Base-by-base conservation (phyloP, 2,797 vertebrate species). In the Anas flavirostris region DNA sequence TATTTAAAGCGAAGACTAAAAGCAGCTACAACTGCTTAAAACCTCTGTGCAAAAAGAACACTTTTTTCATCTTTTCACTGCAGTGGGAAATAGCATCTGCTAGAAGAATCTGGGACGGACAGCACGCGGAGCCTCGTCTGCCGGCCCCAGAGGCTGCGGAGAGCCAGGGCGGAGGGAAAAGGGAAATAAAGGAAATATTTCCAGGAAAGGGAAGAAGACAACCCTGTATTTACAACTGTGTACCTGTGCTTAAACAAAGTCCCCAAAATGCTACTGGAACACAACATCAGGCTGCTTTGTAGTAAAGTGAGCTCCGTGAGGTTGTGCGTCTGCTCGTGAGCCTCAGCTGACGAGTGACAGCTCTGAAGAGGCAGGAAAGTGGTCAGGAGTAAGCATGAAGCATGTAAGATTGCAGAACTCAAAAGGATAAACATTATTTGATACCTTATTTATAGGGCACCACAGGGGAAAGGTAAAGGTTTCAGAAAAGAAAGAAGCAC, bases 41-140 rank as follows among this genome's bases (percentile, higher is more conserved):
- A 88, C 56, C 80, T 81, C 17, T 31, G 43, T 73, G 68, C 53
- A 63, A 73, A 52, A 62, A 69, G 43, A 53, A 64, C 33, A 55
- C 31, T 23, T 58, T 43, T 82, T 64, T 55, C 39, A 43, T 3
- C 19, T 92, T 84, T 39, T 72, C 25, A n/a, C 85, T 8, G 60
- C n/a, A 53, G 44, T 43, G 33, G 75, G 83, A 87, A 93, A 64
- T 37, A 95, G 95, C 88, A 92, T 96, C 94, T 97, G 95, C 62
- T 96, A 82, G 86, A 94, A 83, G 90, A 92, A 86, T 91, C 60
- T 72, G 8, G 91, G 60, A 58, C 37, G 6, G 95, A 85, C 44
- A 77, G 78, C 67, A 55, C 39, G 35, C 5, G 3, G 25, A 63
- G 91, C 78, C 91, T 96, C 95, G 43, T 74, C 94, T 94, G 80